Conservation (phyloP, 2,888 invertebrate genomes). For the Pseudococcus jackbeardsleyi region DNA sequence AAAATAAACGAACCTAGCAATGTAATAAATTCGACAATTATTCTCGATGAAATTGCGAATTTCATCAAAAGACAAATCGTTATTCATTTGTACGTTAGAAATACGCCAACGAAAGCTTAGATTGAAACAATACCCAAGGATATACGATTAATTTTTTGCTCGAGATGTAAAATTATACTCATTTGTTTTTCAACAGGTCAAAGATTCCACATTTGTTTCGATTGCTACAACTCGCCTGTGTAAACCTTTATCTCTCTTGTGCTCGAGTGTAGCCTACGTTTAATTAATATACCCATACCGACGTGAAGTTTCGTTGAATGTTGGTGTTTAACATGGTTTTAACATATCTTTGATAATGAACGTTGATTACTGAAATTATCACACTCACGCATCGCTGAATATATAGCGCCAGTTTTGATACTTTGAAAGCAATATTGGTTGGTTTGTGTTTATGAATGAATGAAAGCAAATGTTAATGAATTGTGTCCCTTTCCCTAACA, state of each 20-base stretch:
- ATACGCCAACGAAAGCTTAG: not conserved
- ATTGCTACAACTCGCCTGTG: not conserved
- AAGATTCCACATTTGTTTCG: not conserved
- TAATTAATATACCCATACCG: conserved; percentile 29
- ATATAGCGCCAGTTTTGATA: not conserved
- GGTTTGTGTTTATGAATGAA: conserved; percentile 1
- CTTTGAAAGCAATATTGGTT: not conserved
- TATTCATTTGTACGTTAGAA: not conserved
- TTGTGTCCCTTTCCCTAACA: too few relatives aligned
- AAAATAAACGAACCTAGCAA: not conserved
- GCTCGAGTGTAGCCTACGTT: not conserved
- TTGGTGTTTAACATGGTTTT: conserved; percentile 41
- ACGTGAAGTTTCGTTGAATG: not conserved
- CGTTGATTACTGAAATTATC: conserved; percentile 19
- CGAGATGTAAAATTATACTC: not conserved
- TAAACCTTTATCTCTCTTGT: not conserved
- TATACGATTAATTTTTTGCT: not conserved
- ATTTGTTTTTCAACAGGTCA: conserved; percentile 25
- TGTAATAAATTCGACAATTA: not conserved
- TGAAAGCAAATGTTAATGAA: not conserved
- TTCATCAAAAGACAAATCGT: not conserved
- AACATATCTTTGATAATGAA: conserved; percentile 27
- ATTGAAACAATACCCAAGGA: not conserved
- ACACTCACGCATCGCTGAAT: not conserved
- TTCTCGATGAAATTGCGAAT: not conserved